Evolutionary conservation across 2,888 invertebrate genomes (phyloP), one percentile per base, ranked within the genome.

Genomic region (Arge pagana): DNA sequence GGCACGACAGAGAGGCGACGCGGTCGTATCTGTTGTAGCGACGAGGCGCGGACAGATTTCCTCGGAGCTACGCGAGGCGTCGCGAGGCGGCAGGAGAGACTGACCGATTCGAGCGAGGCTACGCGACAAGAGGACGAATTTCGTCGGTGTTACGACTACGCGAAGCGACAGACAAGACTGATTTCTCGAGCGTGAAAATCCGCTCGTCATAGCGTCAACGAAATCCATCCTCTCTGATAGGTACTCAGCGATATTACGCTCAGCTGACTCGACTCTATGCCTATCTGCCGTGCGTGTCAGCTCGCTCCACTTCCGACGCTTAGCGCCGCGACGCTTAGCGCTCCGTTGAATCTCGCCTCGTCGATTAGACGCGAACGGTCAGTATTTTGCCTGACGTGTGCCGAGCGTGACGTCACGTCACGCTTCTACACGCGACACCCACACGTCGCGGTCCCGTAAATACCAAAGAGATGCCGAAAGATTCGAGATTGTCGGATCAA

Each of bases 261-360:
- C 16, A 42, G 42, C 16, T 42, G 42, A 33, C 35, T 45, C 33
- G n/a, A n/a, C n/a, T 45, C 33, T 23, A 16, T 45, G 45, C 33
- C n/a, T n/a, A 18, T n/a, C n/a, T 43, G 16, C n/a, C 8, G 55
- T 59, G 61, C 64, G 61, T 63, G 64, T 68, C 57, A 71, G n/a
- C n/a, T 8, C 45, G 74, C 73, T 74, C 73, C 65, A 71, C 70
- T 74, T 75, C 74, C 73, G 74, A 72, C 72, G 74, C 74, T 73
- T 64, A 70, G 70, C 72, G 64, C 66, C 68, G 66, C 70, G 72
- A 71, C 67, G 75, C 74, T 71, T 62, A 64, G 66, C 55, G n/a
- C 24, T 40, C 49, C 35, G 36, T 42, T 43, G 23, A n/a, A 50
- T 18, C 19, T 13, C 8, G 24, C 10, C 13, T 4, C 42, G 24